These are phyloP conservation scores for Microtus oregoni DNA, from an alignment of 2,113 vertebrate genomes.

Conservation along the genomic window DNA sequence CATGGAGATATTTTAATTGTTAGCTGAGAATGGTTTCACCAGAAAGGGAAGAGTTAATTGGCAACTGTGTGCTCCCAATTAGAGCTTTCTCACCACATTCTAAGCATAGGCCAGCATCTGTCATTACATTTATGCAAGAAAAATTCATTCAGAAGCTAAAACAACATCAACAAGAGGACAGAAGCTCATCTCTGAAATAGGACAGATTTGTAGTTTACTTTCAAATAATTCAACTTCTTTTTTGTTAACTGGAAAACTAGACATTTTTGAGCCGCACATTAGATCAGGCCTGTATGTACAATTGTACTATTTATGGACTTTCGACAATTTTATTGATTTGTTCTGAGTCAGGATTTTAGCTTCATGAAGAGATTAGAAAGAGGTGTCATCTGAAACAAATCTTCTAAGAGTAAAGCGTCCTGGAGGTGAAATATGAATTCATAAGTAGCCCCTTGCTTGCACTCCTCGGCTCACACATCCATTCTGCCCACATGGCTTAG, in stretches of 20 bases:
- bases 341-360: conserved; percentile 21
- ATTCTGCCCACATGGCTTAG: not conserved
- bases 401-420: conserved; percentile 1
- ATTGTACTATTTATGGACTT: conserved; percentile 23
- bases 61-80: conserved; percentile 26
- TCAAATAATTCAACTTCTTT: conserved; percentile 45
- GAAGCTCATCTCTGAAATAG: conserved; percentile 40
- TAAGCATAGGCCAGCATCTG: conserved; percentile 54
- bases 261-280: conserved; percentile 28
- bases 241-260: conserved; percentile 35
- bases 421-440: not conserved
- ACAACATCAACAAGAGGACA: conserved; percentile 20
- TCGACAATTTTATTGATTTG: conserved; percentile 16
- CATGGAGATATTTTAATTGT: conserved; percentile 28
- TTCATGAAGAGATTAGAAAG: conserved; percentile 4
- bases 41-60: conserved; percentile 47
- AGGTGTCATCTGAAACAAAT: conserved; percentile 1
- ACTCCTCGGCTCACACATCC: not conserved
- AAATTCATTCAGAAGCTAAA: conserved; percentile 46
- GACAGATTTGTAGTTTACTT: conserved; percentile 51
- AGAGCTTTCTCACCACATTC: conserved; percentile 52
- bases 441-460: not conserved
- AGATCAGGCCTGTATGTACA: not conserved
- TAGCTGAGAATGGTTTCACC: conserved; percentile 38
- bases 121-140: conserved; percentile 56